Base-by-base conservation (phyloP, 2,888 invertebrate species). In the Synanthedon tipuliformis region DNA sequence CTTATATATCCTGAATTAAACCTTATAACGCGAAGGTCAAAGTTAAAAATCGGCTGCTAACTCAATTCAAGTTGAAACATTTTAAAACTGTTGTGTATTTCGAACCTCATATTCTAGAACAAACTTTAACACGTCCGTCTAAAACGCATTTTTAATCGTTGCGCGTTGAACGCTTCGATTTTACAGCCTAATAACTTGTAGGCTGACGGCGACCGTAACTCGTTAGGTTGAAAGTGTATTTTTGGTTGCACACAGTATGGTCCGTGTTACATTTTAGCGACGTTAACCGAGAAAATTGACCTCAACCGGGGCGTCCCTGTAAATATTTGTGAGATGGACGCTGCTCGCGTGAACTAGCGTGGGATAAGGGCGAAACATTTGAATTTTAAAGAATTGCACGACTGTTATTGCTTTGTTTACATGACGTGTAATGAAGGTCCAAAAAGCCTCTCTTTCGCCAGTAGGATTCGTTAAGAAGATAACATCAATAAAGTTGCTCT, bases 261-360 rank as follows among this genome's bases (percentile, higher is more conserved):
- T 49, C 58, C 66, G 67, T 75, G 57, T 12, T 65, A 52, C 60
- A 55, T 78, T 79, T 71, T 63, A 41, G 54, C 11, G 50, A 49
- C 60, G 58, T 41, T 54, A 15, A 23, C 52, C 54, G 55, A 66
- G 71, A 75, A 85, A 84, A 85, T 83, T 85, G 84, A 85, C 86
- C 85, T 85, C 81, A 79, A 81, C 72, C 78, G 79, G 73, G 71
- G 73, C 71, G 76, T 73, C 71, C 75, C 75, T 76, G 81, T 78
- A 85, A 85, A 84, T 83, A 81, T 86, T 85, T 83, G 85, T 75
- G 69, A 70, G 75, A 66, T 65, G 71, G 71, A 78, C 75, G 73
- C 69, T 72, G 66, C 71, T 68, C 72, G 73, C 72, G 77, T 68
- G 74, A 78, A 77, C 73, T 73, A 74, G 75, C 72, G 73, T 74